Conservation (phyloP, 2,113 vertebrate species). For the Urocolius indicus region DNA sequence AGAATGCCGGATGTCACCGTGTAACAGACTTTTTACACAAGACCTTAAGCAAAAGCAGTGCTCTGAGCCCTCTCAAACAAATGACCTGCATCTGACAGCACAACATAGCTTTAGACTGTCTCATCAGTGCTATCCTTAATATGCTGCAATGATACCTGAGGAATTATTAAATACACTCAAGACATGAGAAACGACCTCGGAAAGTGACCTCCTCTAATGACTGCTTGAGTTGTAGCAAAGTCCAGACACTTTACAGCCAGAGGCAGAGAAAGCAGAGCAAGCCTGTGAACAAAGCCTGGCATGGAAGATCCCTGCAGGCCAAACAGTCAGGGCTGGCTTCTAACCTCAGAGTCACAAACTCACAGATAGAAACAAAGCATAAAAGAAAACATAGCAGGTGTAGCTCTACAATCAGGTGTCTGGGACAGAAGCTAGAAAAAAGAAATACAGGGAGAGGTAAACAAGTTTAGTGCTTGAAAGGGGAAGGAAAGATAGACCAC, state of each 20-base stretch:
- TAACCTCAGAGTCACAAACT: background rate
- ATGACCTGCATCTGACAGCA: rapidly evolving
- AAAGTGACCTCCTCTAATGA: background rate
- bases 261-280: background rate
- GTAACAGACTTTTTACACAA: background rate
- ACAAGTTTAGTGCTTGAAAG: background rate
- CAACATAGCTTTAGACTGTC: background rate
- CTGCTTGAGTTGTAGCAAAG: background rate
- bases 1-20: background rate
- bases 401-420: background rate
- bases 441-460: background rate
- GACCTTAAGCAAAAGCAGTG: background rate
- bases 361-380: background rate
- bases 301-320: background rate
- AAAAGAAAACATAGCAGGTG: background rate
- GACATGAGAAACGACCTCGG: background rate
- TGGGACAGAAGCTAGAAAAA: background rate
- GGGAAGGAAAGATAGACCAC: background rate
- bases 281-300: background rate
- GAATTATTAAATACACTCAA: background rate
- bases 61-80: background rate
- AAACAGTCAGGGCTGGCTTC: background rate
- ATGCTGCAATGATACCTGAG: background rate
- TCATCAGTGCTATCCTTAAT: background rate
- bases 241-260: background rate